These are phyloP conservation scores for Hoplodrina ambigua DNA, from an alignment of 2,888 invertebrate species.

Conservation along the genomic window DNA sequence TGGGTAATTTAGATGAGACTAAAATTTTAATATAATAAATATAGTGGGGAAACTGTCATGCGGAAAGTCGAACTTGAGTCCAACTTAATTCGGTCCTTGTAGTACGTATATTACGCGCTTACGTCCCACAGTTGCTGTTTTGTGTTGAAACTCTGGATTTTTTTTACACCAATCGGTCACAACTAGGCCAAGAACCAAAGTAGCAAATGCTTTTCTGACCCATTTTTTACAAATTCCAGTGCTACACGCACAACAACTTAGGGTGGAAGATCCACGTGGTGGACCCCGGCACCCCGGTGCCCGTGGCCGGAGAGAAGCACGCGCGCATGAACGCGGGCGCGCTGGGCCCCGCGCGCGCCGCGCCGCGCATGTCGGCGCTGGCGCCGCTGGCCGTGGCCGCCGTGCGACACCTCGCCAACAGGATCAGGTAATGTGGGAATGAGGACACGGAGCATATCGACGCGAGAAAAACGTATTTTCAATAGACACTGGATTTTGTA, in stretches of 20 bases:
- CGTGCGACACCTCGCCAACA: slow-evolving; percentile 16
- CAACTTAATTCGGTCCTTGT: too few relatives aligned
- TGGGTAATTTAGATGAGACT: too few relatives aligned
- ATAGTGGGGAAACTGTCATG: not conserved
- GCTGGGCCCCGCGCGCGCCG: slow-evolving; percentile 63
- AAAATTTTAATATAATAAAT: too few relatives aligned
- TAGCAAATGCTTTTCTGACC: not conserved
- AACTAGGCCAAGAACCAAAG: not conserved
- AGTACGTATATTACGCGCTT: too few relatives aligned
- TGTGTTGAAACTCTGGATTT: too few relatives aligned
- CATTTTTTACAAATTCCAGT: slow-evolving; percentile 88
- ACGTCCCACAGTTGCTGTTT: too few relatives aligned
- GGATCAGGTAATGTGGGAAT: slow-evolving; percentile 28
- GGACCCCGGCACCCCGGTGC: slow-evolving; percentile 91
- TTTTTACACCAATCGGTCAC: too few relatives aligned
- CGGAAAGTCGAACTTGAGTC: too few relatives aligned
- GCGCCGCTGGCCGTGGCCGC: slow-evolving; percentile 27
- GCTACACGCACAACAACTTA: slow-evolving; percentile 97
- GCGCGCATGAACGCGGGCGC: slow-evolving; percentile 53
- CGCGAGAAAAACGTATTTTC: slow-evolving; percentile 20
- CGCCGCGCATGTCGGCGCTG: not conserved
- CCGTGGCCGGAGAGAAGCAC: slow-evolving; percentile 74
- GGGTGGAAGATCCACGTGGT: slow-evolving; percentile 98
- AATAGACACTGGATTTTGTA: not conserved
- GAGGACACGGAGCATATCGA: slow-evolving; percentile 27